Percentiles rank a stretch among this genome's conserved stretches.
Evolutionary conservation across 2,797 vertebrate genomes (phyloP).

Genomic region (Loris lydekkerianus): DNA sequence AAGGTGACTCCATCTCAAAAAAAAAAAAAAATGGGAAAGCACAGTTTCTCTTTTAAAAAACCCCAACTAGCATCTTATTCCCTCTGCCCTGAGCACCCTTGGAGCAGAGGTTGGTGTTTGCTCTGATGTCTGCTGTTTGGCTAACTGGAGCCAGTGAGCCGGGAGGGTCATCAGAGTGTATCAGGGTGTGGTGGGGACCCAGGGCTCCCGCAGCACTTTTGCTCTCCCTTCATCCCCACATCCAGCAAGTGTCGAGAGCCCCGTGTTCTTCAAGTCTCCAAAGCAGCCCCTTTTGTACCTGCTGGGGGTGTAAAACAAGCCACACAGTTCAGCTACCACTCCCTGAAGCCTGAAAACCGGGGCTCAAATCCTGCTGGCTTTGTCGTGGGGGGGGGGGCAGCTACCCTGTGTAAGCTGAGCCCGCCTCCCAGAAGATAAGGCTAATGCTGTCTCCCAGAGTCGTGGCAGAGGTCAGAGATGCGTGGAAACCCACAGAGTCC

Average conservation of each 20-base stretch:
- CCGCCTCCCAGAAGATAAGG: rapidly evolving
- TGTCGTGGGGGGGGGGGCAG: rapidly evolving
- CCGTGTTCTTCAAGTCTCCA: neutral
- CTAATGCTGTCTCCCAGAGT: rapidly evolving
- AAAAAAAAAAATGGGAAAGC: too few relatives aligned
- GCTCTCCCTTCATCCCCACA: rapidly evolving
- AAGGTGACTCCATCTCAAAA: too few relatives aligned
- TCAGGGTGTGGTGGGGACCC: rapidly evolving
- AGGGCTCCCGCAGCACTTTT: rapidly evolving
- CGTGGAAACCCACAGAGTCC: rapidly evolving
- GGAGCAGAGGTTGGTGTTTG: rapidly evolving
- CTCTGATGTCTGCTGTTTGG: neutral
- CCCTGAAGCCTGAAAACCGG: neutral
- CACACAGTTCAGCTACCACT: rapidly evolving
- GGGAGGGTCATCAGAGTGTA: rapidly evolving
- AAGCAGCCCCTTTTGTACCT: neutral
- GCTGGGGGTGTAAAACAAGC: too few relatives aligned
- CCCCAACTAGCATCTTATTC: neutral
- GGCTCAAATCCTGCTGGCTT: neutral
- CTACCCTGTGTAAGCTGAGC: neutral
- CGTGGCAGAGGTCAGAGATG: neutral
- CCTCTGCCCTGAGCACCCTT: neutral
- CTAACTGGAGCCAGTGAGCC: neutral
- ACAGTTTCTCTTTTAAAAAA: neutral
- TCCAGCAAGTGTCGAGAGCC: rapidly evolving